These are phyloP conservation scores for Microtus obscurus DNA, from an alignment of 2,797 vertebrate species.

Conservation along the genomic window DNA sequence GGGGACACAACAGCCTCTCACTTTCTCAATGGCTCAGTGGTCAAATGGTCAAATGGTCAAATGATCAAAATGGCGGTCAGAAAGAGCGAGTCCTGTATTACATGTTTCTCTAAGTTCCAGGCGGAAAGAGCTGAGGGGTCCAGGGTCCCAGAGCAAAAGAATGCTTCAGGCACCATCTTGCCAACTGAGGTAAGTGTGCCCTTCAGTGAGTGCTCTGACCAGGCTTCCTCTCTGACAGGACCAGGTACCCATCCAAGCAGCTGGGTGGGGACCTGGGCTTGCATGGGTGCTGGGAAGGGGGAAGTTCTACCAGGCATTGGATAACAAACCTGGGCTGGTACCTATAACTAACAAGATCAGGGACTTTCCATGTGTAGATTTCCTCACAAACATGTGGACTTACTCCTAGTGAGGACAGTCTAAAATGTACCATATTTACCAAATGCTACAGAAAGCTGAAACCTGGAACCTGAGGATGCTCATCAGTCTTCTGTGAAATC, in stretches of 20 bases:
- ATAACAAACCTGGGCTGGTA: background rate
- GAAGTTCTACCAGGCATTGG: background rate
- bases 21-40: background rate
- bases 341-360: background rate
- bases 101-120: background rate
- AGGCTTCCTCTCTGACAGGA: background rate
- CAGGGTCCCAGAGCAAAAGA: background rate
- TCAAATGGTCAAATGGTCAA: background rate
- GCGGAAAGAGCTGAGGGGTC: background rate
- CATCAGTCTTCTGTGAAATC: background rate
- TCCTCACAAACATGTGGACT: background rate
- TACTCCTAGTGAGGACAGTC: background rate
- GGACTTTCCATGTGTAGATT: background rate
- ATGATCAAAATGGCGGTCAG: background rate
- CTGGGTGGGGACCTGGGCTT: background rate
- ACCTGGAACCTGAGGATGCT: background rate
- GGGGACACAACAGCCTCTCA: background rate
- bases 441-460: background rate
- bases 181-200: background rate
- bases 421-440: background rate
- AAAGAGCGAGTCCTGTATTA: background rate
- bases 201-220: background rate
- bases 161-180: background rate
- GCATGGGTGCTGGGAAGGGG: too few species aligned
- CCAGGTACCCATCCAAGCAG: background rate